Percentiles rank a stretch among this genome's conserved stretches.
These are phyloP conservation scores for Proisotoma minuta DNA, from an alignment of 2,888 invertebrate species.

Conservation along the genomic window DNA sequence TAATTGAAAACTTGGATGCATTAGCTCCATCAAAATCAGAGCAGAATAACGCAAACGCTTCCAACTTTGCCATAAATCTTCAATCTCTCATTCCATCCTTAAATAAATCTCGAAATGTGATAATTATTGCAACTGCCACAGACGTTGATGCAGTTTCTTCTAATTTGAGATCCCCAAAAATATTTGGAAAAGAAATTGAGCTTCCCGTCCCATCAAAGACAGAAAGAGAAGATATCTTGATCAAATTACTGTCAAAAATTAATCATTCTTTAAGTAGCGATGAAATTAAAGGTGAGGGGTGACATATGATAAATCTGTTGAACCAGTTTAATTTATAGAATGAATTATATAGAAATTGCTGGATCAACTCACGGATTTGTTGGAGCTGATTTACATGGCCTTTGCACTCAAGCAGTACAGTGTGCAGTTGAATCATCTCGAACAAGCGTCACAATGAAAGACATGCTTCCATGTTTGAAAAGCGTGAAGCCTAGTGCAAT, in stretches of 20 bases:
- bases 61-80: constrained; percentile 25
- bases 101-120: constrained; percentile 52
- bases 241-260: constrained; percentile 59
- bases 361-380: constrained; percentile 81
- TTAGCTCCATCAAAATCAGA: constrained; percentile 63
- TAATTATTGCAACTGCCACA: constrained; percentile 72
- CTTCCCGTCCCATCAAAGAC: constrained; percentile 67
- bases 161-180: constrained; percentile 69
- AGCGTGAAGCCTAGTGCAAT: constrained; percentile 81
- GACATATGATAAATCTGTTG: too few species aligned
- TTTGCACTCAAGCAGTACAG: constrained; percentile 69
- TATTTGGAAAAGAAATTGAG: constrained; percentile 75
- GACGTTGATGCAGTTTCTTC: constrained; percentile 71
- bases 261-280: constrained; percentile 57
- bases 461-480: constrained; percentile 63
- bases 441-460: constrained; percentile 51
- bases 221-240: constrained; percentile 65
- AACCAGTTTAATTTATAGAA: too few species aligned
- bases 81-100: constrained; percentile 24
- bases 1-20: constrained; percentile 80
- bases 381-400: constrained; percentile 75
- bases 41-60: constrained; percentile 52
- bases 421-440: constrained; percentile 54
- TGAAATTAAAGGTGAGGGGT: constrained; percentile 52
- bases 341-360: constrained; percentile 62